These are phyloP conservation scores for Coccyzus lansbergi DNA, from an alignment of 2,797 vertebrate genomes.

Conservation along the genomic window DNA sequence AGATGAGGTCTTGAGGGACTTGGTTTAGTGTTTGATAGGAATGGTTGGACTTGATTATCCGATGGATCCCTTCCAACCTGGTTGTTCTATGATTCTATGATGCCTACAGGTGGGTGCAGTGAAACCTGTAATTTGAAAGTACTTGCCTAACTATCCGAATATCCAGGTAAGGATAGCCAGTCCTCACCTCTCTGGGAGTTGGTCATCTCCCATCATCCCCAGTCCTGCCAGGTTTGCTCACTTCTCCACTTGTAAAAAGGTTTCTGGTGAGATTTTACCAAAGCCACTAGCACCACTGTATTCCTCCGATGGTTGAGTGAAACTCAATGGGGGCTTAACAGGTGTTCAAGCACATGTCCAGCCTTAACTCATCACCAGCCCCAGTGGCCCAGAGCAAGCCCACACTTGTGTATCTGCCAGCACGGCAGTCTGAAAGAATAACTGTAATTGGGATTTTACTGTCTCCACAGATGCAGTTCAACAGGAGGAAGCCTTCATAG, in stretches of 20 bases:
- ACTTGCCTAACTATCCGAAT: neutral
- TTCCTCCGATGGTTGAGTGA: neutral
- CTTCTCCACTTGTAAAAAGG: neutral
- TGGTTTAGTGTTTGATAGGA: too few species aligned
- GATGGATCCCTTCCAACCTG: too few species aligned
- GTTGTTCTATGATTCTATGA: too few species aligned
- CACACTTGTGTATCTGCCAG: neutral
- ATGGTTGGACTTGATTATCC: too few species aligned
- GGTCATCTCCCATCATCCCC: neutral
- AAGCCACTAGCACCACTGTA: neutral
- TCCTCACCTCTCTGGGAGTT: neutral
- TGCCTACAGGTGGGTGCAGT: neutral
- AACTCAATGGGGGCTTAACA: neutral
- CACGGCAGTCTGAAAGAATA: neutral
- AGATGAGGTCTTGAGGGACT: too few species aligned
- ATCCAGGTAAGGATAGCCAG: neutral
- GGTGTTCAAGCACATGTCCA: accelerated
- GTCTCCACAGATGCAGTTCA: neutral
- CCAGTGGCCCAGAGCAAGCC: neutral
- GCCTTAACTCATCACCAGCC: neutral
- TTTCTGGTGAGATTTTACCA: neutral
- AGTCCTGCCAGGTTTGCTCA: neutral
- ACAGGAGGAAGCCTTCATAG: neutral
- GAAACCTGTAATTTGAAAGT: neutral
- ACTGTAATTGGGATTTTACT: neutral